Conservation (phyloP, 2,888 invertebrate genomes). For the Oligia strigilis region DNA sequence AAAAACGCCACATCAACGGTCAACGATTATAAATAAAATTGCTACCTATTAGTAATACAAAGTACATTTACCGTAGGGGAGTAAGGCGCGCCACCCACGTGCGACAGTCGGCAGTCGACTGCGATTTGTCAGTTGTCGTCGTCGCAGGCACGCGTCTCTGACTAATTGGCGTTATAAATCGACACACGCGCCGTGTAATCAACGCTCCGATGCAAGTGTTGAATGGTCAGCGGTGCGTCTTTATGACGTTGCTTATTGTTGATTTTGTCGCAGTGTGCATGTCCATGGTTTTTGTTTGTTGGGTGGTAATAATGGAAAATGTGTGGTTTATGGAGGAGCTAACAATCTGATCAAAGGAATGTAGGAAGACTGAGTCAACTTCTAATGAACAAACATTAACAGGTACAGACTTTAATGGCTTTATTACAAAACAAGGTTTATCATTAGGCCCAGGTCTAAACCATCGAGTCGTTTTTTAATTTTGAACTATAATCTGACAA, state of each 20-base stretch:
- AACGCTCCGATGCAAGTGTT: constrained; percentile 78
- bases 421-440: too few relatives aligned
- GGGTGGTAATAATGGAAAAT: constrained; percentile 8
- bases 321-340: constrained; percentile 16
- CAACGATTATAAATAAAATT: constrained; percentile 53
- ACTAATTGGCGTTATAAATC: constrained; percentile 89
- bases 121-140: constrained; percentile 87
- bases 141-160: constrained; percentile 81
- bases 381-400: background rate
- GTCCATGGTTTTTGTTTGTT: constrained; percentile 33
- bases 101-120: constrained; percentile 79
- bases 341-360: constrained; percentile 4
- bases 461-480: too few relatives aligned
- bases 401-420: too few relatives aligned
- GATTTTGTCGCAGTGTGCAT: constrained; percentile 48
- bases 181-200: constrained; percentile 81
- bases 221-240: constrained; percentile 68
- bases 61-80: constrained; percentile 60
- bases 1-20: constrained; percentile 9
- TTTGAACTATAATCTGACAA: too few relatives aligned
- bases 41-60: constrained; percentile 57
- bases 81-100: constrained; percentile 80
- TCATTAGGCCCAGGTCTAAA: too few relatives aligned
- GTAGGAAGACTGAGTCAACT: constrained; percentile 1
- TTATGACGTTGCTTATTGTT: constrained; percentile 59